phyloP scores from a whole-genome alignment of 2,113 vertebrate species.

The Pontoporia blainvillei region DNA sequence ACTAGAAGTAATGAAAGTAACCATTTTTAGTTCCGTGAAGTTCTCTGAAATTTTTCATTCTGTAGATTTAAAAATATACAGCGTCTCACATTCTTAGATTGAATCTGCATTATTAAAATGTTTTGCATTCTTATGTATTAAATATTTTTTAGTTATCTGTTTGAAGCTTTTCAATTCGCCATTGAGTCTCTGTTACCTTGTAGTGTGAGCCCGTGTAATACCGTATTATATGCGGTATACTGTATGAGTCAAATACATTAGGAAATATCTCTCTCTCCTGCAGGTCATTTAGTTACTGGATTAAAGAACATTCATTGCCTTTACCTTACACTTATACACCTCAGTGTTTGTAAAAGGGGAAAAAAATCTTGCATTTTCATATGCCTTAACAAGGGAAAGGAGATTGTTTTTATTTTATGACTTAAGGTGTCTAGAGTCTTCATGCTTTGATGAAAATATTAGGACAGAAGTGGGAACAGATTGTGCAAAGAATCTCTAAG shows the following conservation, averaged over 20 bases:
- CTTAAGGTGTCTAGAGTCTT: neutral
- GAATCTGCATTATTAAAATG: neutral
- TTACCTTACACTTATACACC: neutral
- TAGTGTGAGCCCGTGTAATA: neutral
- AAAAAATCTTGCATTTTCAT: neutral
- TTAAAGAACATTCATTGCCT: neutral
- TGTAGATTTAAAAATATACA: neutral
- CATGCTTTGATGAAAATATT: neutral
- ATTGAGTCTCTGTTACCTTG: neutral
- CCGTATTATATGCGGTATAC: neutral
- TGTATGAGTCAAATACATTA: neutral
- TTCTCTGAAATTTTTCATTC: neutral
- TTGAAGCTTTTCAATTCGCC: neutral
- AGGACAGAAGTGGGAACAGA: neutral
- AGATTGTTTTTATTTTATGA: neutral
- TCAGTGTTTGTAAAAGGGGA: neutral
- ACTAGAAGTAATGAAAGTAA: neutral
- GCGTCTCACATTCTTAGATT: neutral
- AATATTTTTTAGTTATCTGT: neutral
- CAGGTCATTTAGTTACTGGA: neutral
- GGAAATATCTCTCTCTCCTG: neutral
- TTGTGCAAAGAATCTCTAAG: neutral
- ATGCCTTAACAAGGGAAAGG: neutral
- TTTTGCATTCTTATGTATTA: neutral
- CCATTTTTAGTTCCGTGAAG: neutral